These are phyloP conservation scores for Mus pahari DNA, from an alignment of 2,113 vertebrate species.

Conservation along the genomic window DNA sequence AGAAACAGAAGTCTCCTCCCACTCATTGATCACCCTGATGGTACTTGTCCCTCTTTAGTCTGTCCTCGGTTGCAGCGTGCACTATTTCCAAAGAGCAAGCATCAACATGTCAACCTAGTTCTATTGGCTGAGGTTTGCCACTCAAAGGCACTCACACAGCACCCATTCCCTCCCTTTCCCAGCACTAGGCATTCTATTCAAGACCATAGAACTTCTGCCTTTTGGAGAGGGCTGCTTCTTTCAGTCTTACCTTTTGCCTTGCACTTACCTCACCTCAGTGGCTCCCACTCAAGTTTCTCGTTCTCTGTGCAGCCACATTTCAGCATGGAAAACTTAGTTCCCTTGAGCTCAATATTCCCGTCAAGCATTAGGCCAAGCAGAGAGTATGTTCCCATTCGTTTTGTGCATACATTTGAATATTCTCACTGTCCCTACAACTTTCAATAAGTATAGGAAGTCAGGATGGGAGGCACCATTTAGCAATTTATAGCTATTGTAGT, in stretches of 20 bases:
- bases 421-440: not conserved
- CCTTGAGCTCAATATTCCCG: not conserved
- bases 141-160: not conserved
- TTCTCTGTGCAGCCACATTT: not conserved
- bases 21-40: not conserved
- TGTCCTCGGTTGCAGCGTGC: not conserved
- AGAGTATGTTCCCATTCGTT: not conserved
- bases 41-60: not conserved
- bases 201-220: not conserved
- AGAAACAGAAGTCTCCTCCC: not conserved
- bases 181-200: not conserved
- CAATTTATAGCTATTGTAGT: conserved; percentile 30
- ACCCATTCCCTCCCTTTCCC: not conserved
- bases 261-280: not conserved
- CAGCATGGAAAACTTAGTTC: not conserved
- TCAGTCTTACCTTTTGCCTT: not conserved
- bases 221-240: not conserved
- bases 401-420: not conserved
- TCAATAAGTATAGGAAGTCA: not conserved
- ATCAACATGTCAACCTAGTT: not conserved
- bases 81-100: not conserved
- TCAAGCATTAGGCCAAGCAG: not conserved
- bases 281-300: too few species aligned
- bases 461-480: not conserved
- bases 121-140: not conserved